phyloP scores from a whole-genome alignment of 92 coral and sea anemone species.

The Parazoanthus swiftii region DNA sequence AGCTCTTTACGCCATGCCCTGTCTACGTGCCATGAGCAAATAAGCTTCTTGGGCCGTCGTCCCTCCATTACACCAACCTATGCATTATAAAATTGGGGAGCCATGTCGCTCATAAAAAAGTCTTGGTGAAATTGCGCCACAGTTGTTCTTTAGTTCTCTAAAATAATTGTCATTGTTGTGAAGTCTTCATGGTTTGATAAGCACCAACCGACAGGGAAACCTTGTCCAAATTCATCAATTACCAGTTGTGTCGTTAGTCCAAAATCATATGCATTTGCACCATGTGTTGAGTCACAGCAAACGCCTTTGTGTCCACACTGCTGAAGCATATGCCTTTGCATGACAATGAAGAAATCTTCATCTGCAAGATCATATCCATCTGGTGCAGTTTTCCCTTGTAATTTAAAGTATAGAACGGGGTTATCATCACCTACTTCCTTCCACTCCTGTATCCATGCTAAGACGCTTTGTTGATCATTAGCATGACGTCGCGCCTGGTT shows the following conservation, averaged over 20 bases:
- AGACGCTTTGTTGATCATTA: constrained; percentile 60
- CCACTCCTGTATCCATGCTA: constrained; percentile 59
- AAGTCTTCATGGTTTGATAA: too few relatives aligned
- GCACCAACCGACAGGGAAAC: too few relatives aligned
- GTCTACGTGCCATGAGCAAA: neutral
- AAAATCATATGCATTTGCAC: constrained; percentile 46
- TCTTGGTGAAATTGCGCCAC: constrained; percentile 21
- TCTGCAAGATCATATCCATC: constrained; percentile 47
- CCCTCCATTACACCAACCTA: constrained; percentile 42
- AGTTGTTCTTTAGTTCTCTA: constrained; percentile 23
- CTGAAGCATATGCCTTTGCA: constrained; percentile 41
- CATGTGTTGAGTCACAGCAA: constrained; percentile 55
- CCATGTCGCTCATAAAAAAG: constrained; percentile 46
- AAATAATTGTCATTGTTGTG: constrained; percentile 42
- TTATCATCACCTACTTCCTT: constrained; percentile 19
- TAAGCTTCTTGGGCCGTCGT: neutral
- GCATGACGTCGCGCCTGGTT: constrained; percentile 45
- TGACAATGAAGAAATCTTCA: constrained; percentile 43
- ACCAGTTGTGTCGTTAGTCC: constrained; percentile 41
- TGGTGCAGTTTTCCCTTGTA: neutral
- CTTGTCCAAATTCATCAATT: constrained; percentile 48
- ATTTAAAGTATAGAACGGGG: constrained; percentile 34
- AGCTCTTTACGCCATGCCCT: too few relatives aligned
- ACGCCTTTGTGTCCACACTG: constrained; percentile 46
- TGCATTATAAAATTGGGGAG: constrained; percentile 33